Base-by-base conservation (phyloP, 1,140 invertebrate genomes). In the Mya arenaria region DNA sequence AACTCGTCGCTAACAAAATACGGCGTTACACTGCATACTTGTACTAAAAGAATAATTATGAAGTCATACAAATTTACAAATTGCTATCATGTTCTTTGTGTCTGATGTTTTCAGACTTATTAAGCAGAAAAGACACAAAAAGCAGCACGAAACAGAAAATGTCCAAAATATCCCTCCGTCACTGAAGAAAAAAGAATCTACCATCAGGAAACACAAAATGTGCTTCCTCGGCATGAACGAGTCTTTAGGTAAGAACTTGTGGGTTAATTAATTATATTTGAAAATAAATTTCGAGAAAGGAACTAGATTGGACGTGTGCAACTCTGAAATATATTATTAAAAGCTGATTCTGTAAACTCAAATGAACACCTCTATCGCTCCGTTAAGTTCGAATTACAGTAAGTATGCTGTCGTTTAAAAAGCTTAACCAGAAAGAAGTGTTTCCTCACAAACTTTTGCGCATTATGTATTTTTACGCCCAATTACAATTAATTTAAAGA, bases 161-260 rank as follows among this genome's bases (percentile, higher is more conserved):
- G 74, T 25, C 2, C 60, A 66, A 41, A 66, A 36, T 52, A 15
- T 62, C 19, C 58, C 55, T 19, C 55, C 36, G 17, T 23, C 60
- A 1, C 55, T 85, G 8, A 88, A 84, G 44, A 89, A 85, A 37
- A 84, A 85, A 69, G 85, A 87, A 58, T 84, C 84, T n/a, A 77
- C 36, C 25, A 56, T 73, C 28, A 89, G 83, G 75, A 80, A 66
- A 17, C 85, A 77, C 10, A 89, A 90, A 80, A 77, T 91, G 25
- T 91, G 89, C 65, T 85, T 86, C 58, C 83, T 91, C 23, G 90
- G 89, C 34, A 87, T 87, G 48, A 91, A 91, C 69, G 90, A 91
- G 65, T 85, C 87, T 62, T 65, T 91, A 25, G 90, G 90, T 91
- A 85, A 78, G 87, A n/a, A n/a, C n/a, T n/a, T n/a, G n/a, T 84